Evolutionary conservation across 2,797 vertebrate species (phyloP).

Genomic region (Intellagama lesueurii): DNA sequence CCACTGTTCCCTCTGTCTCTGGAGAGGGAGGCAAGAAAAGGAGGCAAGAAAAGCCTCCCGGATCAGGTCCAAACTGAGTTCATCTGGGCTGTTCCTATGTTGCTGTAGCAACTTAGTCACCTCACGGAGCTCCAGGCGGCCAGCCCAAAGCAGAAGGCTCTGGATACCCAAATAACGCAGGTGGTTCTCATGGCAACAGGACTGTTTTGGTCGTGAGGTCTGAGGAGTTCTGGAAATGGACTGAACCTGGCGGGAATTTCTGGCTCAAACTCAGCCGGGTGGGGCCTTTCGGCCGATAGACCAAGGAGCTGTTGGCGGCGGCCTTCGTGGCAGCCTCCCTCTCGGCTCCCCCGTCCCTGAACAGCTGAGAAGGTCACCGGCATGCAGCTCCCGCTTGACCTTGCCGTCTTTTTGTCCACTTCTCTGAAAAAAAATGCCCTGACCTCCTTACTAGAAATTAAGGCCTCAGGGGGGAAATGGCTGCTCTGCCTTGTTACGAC

Average conservation of each 20-base stretch:
- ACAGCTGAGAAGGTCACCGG: no score
- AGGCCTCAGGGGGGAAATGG: no score
- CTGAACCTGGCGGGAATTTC: background rate
- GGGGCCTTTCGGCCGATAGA: background rate
- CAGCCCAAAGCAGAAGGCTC: background rate
- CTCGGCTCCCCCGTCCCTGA: no score
- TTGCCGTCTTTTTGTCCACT: no score
- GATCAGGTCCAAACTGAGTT: background rate
- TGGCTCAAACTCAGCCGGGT: background rate
- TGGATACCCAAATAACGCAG: background rate
- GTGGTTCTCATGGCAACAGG: background rate
- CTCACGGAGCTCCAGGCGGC: background rate
- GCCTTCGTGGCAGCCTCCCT: no score
- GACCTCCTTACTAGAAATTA: no score
- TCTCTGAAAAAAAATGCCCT: no score
- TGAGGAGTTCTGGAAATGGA: background rate
- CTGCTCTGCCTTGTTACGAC: no score
- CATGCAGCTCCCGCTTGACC: no score
- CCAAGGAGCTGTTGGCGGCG: no score
- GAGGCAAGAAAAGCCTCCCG: background rate
- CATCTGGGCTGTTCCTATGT: background rate
- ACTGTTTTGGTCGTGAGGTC: background rate
- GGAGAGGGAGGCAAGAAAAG: conserved; percentile 26
- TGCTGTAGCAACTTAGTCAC: background rate
- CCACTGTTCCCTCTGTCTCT: background rate